phyloP scores from a whole-genome alignment of 2,797 vertebrate genomes.

The Pelobates cultripes region DNA sequence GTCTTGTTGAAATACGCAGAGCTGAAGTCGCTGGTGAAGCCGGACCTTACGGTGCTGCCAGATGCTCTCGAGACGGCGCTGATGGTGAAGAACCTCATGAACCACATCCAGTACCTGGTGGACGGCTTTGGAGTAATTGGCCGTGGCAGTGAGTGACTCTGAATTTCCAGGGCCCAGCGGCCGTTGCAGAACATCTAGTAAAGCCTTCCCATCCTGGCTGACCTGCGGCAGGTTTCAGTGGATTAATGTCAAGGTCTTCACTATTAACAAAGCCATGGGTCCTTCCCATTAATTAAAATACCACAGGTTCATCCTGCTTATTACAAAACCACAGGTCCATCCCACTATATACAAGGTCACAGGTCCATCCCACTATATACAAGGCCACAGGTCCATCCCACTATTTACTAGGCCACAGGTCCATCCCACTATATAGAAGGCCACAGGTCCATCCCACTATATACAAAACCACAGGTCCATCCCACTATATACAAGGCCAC shows the following conservation, averaged over 20 bases:
- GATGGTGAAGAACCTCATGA: slow-evolving; percentile 94
- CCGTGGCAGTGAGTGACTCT: slow-evolving; percentile 94
- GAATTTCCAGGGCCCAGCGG: slow-evolving; percentile 94
- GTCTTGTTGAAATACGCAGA: slow-evolving; percentile 98
- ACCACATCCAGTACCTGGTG: slow-evolving; percentile 95
- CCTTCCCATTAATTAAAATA: no score
- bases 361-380: no score
- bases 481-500: no score
- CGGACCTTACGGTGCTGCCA: slow-evolving; percentile 98
- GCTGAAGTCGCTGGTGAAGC: slow-evolving; percentile 94
- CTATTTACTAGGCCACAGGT: no score
- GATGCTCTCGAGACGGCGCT: slow-evolving; percentile 92
- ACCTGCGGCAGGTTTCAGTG: slow-evolving; percentile 74
- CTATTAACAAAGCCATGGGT: no score
- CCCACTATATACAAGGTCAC: no score
- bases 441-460: no score
- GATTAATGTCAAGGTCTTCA: background rate
- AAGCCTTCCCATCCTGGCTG: slow-evolving; percentile 95
- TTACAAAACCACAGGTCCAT: no score
- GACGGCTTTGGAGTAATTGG: slow-evolving; percentile 98
- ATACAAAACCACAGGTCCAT: no score
- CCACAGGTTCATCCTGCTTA: no score
- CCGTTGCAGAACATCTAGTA: slow-evolving; percentile 94
- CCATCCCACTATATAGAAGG: no score
- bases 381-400: no score